Evolutionary conservation across 1,140 invertebrate species (phyloP).

Genomic region (Tetramorium alpestre): DNA sequence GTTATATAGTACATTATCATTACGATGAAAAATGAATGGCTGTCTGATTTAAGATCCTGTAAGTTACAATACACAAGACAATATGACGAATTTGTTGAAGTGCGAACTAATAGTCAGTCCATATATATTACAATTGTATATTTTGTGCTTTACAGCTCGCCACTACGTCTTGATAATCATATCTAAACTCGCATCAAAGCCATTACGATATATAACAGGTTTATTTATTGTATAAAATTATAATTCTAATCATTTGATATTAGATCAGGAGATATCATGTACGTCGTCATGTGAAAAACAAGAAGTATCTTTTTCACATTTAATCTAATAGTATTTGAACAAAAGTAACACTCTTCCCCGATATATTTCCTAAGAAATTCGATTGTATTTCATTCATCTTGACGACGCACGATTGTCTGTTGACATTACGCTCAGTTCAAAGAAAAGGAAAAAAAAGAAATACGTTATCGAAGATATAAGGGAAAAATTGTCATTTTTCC

Average conservation of each 20-base stretch:
- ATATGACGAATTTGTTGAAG: constrained; percentile 3
- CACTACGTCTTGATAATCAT: constrained; percentile 15
- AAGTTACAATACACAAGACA: neutral
- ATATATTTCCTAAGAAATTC: neutral
- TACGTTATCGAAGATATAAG: constrained; percentile 37
- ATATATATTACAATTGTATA: constrained; percentile 64
- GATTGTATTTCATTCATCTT: neutral
- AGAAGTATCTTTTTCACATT: neutral
- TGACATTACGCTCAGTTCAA: constrained; percentile 21
- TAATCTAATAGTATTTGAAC: constrained; percentile 9
- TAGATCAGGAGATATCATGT: constrained; percentile 18
- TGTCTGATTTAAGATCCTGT: neutral
- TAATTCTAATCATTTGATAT: constrained; percentile 35
- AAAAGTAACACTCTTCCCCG: neutral
- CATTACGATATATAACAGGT: constrained; percentile 38
- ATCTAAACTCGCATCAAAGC: constrained; percentile 51
- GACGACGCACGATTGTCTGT: constrained; percentile 29
- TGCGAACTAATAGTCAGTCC: constrained; percentile 55
- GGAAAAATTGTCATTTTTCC: neutral
- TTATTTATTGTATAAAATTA: constrained; percentile 45
- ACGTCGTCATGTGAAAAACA: neutral
- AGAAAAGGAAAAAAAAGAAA: neutral
- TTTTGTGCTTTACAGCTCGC: constrained; percentile 26
- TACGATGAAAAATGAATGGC: neutral
- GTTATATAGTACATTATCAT: constrained; percentile 34